Conservation (phyloP, 2,888 invertebrate genomes). For the Mesochorus sp. region DNA sequence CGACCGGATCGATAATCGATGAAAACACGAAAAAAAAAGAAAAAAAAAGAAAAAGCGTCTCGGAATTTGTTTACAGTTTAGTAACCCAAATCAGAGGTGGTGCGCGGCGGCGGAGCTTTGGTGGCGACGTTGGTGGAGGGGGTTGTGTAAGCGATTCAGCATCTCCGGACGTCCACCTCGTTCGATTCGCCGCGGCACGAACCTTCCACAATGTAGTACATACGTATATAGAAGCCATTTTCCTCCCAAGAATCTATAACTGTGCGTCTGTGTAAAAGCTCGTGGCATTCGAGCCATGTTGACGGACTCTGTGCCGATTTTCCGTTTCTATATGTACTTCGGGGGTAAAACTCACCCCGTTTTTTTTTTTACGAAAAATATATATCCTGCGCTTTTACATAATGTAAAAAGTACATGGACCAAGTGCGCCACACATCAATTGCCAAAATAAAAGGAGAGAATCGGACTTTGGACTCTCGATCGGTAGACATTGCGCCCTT, state of each 20-base stretch:
- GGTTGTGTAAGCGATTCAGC: background rate
- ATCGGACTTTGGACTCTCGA: background rate
- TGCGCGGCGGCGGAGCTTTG: no score
- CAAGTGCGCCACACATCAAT: background rate
- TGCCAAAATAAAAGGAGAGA: background rate
- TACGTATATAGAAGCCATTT: no score
- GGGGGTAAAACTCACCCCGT: conserved; percentile 28
- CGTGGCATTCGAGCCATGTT: conserved; percentile 23
- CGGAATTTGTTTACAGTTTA: conserved; percentile 80
- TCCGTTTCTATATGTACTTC: conserved; percentile 34
- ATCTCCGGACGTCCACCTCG: conserved; percentile 43
- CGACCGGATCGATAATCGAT: conserved; percentile 79
- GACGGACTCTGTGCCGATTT: conserved; percentile 25
- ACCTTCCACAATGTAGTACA: conserved; percentile 26
- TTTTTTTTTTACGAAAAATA: conserved; percentile 9
- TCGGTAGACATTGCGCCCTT: background rate
- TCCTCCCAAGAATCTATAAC: no score
- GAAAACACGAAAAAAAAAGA: conserved; percentile 71
- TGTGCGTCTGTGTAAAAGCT: conserved; percentile 23
- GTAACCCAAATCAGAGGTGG: conserved; percentile 78
- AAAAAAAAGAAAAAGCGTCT: conserved; percentile 45
- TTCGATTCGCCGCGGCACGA: conserved; percentile 27
- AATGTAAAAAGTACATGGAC: conserved; percentile 8
- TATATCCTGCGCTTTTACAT: conserved; percentile 8
- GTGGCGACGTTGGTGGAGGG: conserved; percentile 14